Base-by-base conservation (phyloP, 2,888 invertebrate genomes). In the Alloscopus bannaensis region DNA sequence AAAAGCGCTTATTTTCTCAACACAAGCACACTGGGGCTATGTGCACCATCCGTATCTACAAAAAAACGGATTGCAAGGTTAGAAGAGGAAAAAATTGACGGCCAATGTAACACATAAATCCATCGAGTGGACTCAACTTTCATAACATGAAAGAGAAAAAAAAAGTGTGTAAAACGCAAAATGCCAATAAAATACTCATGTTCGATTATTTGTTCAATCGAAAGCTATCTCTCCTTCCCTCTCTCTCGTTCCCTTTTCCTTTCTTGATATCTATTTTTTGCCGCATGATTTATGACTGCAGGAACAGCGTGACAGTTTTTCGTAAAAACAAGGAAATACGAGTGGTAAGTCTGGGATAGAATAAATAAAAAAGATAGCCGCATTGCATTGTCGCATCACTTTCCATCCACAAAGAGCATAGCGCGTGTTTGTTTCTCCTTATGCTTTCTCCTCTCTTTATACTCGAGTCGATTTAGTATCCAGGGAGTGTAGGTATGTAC, bases 271-370 rank as follows among this genome's bases (percentile, higher is more conserved):
- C n/a, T n/a, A n/a, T 76, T 80, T 80, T 84, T 83, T 81, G 80
- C 82, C 79, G 76, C 80, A 83, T 84, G 84, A 84, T 84, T 84
- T 83, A 84, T 84, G 82, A 81, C 81, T 83, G 84, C 83, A 82
- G 83, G 82, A 84, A 81, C 69, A 71, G 73, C 84, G 82, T 84
- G 84, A 84, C 84, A 84, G 81, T 84, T 82, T 81, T 84, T 79
- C 83, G 79, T 82, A 84, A 84, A 81, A 82, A 81, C 80, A 73
- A 73, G 73, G 65, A 73, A 73, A 59, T 57, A 65, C 65, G 47
- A 73, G 65, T 65, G 57, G 57, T 66, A 57, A 65, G 73, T 73
- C 57, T 65, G 65, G 65, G 65, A 65, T 57, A 52, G 73, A 73
- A 73, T 73, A 73, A 73, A 73, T 66, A 73, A 57, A 73, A 36